Base-by-base conservation (phyloP, 1,140 invertebrate genomes). In the Pseudomyrmex pallidus region DNA sequence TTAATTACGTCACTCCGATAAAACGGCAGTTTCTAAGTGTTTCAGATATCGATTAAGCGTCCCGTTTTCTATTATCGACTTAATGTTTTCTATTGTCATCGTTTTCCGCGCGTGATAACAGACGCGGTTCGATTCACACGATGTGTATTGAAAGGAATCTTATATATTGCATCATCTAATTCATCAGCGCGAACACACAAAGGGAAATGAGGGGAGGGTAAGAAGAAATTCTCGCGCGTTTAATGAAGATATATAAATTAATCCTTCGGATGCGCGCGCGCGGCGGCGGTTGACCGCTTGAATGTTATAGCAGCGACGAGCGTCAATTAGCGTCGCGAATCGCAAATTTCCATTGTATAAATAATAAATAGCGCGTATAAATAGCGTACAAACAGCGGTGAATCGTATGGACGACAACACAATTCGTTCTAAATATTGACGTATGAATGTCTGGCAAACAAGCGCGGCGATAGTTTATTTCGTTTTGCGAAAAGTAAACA, bases 371-470 rank as follows among this genome's bases (percentile, higher is more conserved):
- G 64, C 66, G 76, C 54, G 66, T 67, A 80, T 80, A 80, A 80
- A 80, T 72, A 80, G 66, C 76, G 12, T 72, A 80, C 66, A 72
- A 80, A 80, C 66, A 80, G 56, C 64, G 76, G 64, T 78, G 70
- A 78, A 78, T 78, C 76, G 66, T 72, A 80, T 22, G 76, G 44
- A 72, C 76, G 76, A 80, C 76, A 80, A 80, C 70, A 80, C 76
- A 80, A 80, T 80, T 80, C 66, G 66, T 70, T 80, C 76, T 80
- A 80, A 80, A 80, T 80, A 80, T 80, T 80, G 76, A 80, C 66
- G 76, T 80, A 80, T 80, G 66, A 80, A 80, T 70, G 76, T 66
- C 70, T 70, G 54, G 76, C 57, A 80, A 80, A 80, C 46, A 66
- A 3, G 46, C 66, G 64, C 76, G 66, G 76, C 76, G 66, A 80